Conservation (phyloP, 2,888 invertebrate species). For the Lampropteryx suffumata region DNA sequence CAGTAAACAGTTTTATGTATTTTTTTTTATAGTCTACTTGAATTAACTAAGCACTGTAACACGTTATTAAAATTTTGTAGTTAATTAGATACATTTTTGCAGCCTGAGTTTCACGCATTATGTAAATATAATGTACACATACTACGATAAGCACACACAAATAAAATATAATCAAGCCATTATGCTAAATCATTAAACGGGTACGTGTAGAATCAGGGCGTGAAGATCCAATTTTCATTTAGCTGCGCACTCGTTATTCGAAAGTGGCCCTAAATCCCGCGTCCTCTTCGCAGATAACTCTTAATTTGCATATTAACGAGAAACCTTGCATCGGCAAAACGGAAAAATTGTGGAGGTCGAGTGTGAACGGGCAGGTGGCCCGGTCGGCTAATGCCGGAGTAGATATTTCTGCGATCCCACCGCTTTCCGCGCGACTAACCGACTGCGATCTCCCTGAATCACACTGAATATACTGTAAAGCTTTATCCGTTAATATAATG, state of each 20-base stretch:
- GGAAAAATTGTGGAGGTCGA: constrained; percentile 71
- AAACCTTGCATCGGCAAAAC: constrained; percentile 75
- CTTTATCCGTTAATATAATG: background rate
- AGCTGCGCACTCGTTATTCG: constrained; percentile 57
- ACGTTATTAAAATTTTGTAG: constrained; percentile 57
- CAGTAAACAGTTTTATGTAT: constrained; percentile 61
- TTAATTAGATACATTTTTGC: constrained; percentile 49
- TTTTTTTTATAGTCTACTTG: constrained; percentile 61
- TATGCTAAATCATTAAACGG: constrained; percentile 72
- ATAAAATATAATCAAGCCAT: constrained; percentile 63
- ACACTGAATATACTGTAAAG: background rate
- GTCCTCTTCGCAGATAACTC: constrained; percentile 72
- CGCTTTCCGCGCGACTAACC: constrained; percentile 18
- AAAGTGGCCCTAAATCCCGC: constrained; percentile 67
- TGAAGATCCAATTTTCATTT: constrained; percentile 67
- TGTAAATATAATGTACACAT: constrained; percentile 57
- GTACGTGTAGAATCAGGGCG: constrained; percentile 61
- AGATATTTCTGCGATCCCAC: constrained; percentile 61
- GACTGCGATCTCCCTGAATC: background rate
- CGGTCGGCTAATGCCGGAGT: constrained; percentile 54
- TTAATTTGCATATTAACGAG: constrained; percentile 82
- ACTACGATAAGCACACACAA: constrained; percentile 54
- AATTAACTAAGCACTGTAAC: constrained; percentile 61
- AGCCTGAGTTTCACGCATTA: constrained; percentile 54
- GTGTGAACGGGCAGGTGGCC: constrained; percentile 74